Evolutionary conservation across 2,888 invertebrate species (phyloP).

Genomic region (Molanna angustata): DNA sequence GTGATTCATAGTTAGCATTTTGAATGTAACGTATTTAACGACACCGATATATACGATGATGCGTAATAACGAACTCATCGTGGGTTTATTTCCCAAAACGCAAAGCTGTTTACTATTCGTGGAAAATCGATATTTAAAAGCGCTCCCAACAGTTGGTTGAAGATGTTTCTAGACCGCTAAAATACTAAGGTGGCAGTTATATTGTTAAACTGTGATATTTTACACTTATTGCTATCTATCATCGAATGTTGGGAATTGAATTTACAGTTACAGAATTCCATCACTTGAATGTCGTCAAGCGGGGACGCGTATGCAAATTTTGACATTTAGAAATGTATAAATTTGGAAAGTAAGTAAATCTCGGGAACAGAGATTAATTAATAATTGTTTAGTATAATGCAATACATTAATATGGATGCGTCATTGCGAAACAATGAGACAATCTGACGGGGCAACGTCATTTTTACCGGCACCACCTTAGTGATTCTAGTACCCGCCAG

Average conservation of each 20-base stretch:
- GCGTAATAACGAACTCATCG: neutral
- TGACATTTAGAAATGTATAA: constrained; percentile 18
- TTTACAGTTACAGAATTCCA: too few species aligned
- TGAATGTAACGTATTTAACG: too few species aligned
- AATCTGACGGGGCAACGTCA: constrained; percentile 40
- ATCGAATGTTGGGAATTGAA: too few species aligned
- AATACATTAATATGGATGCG: constrained; percentile 21
- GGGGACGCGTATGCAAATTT: constrained; percentile 20
- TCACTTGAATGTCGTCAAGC: too few species aligned
- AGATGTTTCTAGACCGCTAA: neutral
- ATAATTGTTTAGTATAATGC: constrained; percentile 11
- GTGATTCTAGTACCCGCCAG: constrained; percentile 29
- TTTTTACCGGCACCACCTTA: constrained; percentile 38
- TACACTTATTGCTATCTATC: too few species aligned
- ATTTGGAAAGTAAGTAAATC: too few species aligned
- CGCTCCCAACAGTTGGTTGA: constrained; percentile 20
- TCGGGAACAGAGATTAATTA: too few species aligned
- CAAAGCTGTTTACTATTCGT: constrained; percentile 11
- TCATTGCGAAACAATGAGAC: constrained; percentile 28
- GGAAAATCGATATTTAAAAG: constrained; percentile 21
- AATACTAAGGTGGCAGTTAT: too few species aligned
- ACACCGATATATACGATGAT: neutral
- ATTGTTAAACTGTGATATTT: too few species aligned
- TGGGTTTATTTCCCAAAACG: constrained; percentile 19
- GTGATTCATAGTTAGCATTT: too few species aligned